Base-by-base conservation (phyloP, 2,888 invertebrate genomes). In the Altica lythri region DNA sequence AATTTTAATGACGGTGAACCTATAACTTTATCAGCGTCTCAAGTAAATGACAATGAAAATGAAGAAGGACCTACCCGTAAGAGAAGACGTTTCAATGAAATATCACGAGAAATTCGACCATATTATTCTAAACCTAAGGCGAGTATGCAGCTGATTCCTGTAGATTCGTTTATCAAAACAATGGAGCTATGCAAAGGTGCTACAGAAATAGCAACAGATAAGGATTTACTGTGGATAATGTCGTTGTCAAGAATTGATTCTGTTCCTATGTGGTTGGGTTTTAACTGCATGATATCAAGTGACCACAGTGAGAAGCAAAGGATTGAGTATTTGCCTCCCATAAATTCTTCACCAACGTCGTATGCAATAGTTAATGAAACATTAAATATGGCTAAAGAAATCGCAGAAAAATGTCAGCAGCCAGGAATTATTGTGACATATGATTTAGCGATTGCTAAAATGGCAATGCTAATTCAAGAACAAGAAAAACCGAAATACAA, bases 271-370 rank as follows among this genome's bases (percentile, higher is more conserved):
- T 67, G 65, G 66, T 38, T 62, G 14, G 64, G 66, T 55, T 67
- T 54, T 43, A 68, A 67, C 40, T 57, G 62, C 45, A 59, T 37
- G 42, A 60, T 62, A 5, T 32, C 9, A 2, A 47, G 8, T 22
- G 63, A 65, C 47, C 17, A 12, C 8, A 43, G 43, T 27, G 25
- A 43, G 25, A 43, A 22, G 19, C 68, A 70, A 35, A 64, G 10
- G 35, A 55, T 70, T 14, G 60, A 65, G 25, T 70, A 71, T 55
- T 66, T 71, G 37, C 37, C 69, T 6, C 68, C 62, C 14, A 72
- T 71, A 32, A 72, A 72, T 57, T 16, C 19, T n/a, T 72, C 70
- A 30, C 72, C 68, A 10, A 68, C 64, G n/a, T 10, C 59, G 58
- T 4, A 30, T 72, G 4, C 12, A 65, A 13, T 65, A 71, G 62